phyloP scores from a whole-genome alignment of 2,888 invertebrate genomes.

The Ectemnius cavifrons region DNA sequence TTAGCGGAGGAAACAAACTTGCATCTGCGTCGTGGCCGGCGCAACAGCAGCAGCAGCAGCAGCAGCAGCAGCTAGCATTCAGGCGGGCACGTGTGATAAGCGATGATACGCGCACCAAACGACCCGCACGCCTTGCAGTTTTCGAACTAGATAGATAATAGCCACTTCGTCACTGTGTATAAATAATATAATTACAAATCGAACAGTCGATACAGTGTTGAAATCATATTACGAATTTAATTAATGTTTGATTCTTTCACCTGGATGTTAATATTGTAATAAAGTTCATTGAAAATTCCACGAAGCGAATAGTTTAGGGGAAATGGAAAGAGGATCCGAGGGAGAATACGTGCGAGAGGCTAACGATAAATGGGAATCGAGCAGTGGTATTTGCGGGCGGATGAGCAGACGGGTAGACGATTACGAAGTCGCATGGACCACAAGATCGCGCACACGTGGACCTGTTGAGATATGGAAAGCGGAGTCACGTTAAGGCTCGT shows the following conservation, averaged over 20 bases:
- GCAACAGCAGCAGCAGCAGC: too few relatives aligned
- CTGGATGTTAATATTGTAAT: too few relatives aligned
- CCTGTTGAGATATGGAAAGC: conserved; percentile 9
- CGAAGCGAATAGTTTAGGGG: not conserved
- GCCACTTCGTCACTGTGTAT: conserved; percentile 19
- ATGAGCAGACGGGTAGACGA: not conserved
- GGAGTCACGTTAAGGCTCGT: conserved; percentile 27
- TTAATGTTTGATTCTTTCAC: too few relatives aligned
- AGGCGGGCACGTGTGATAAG: not conserved
- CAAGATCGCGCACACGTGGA: conserved; percentile 7
- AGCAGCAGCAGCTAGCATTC: too few relatives aligned
- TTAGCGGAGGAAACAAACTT: too few relatives aligned
- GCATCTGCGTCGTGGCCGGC: not conserved
- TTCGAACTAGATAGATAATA: conserved; percentile 55
- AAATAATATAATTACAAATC: conserved; percentile 34
- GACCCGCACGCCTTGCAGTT: conserved; percentile 32
- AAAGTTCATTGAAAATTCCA: too few relatives aligned
- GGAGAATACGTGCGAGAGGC: not conserved
- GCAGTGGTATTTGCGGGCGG: conserved; percentile 11
- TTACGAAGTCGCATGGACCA: not conserved
- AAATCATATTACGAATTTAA: not conserved
- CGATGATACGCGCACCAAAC: not conserved
- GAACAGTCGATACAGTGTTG: not conserved
- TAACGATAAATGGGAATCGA: not conserved
- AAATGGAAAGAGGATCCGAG: not conserved